Percentiles rank a stretch among this genome's conserved stretches.
Conservation (phyloP, 2,113 vertebrate genomes). For the Sardina pilchardus region DNA sequence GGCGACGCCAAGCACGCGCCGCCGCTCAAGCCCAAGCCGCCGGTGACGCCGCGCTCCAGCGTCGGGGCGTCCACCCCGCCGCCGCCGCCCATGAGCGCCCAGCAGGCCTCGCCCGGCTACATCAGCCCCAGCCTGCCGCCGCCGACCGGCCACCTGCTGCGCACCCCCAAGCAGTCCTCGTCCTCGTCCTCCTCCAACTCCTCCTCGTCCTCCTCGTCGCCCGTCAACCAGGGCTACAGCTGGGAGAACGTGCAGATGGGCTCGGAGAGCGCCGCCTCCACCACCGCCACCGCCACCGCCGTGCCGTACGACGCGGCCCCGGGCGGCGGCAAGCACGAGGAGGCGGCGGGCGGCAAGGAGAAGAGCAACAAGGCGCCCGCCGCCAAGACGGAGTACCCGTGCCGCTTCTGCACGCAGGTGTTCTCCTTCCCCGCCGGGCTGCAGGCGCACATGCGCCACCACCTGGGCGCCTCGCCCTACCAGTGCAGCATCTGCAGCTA, state of each 20-base stretch:
- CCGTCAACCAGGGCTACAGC: constrained; percentile 43
- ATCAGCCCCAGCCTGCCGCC: constrained; percentile 90
- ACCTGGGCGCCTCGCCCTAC: constrained; percentile 90
- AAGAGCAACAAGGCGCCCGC: constrained; percentile 75
- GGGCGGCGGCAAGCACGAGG: constrained; percentile 80
- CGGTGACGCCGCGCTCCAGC: constrained; percentile 83
- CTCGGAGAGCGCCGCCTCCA: constrained; percentile 66
- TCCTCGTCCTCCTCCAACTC: constrained; percentile 64
- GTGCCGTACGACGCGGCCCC: constrained; percentile 27
- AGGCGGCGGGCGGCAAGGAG: constrained; percentile 76
- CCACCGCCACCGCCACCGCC: constrained; percentile 9
- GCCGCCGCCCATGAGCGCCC: constrained; percentile 85
- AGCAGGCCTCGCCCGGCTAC: constrained; percentile 91
- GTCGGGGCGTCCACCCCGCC: constrained; percentile 87
- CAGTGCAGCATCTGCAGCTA: constrained; percentile 98
- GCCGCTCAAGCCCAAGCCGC: constrained; percentile 90
- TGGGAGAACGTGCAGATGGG: constrained; percentile 75
- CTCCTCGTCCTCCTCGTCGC: constrained; percentile 65
- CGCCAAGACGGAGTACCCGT: constrained; percentile 85
- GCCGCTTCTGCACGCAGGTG: constrained; percentile 92
- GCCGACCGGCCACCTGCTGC: constrained; percentile 76
- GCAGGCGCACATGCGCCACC: constrained; percentile 91
- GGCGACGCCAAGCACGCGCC: constrained; percentile 86
- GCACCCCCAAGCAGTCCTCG: constrained; percentile 72
- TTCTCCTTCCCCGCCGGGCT: constrained; percentile 88